These are phyloP conservation scores for Solenodon paradoxus DNA, from an alignment of 2,113 vertebrate species.

Conservation along the genomic window DNA sequence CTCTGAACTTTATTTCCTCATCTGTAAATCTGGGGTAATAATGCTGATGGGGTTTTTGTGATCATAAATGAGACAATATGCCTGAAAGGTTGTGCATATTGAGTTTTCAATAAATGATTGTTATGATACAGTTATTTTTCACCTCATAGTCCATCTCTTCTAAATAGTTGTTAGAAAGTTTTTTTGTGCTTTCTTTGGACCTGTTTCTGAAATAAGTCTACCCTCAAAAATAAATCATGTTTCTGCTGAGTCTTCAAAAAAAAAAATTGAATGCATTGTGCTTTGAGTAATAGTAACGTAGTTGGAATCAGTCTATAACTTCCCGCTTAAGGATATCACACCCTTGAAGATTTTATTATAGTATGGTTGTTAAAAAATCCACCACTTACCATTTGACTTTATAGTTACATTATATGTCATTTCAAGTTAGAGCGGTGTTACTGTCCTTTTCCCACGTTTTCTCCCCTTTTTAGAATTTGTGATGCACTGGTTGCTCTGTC, in stretches of 20 bases:
- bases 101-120: background rate
- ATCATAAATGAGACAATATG: slow-evolving; percentile 6
- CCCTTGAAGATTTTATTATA: slow-evolving; percentile 36
- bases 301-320: slow-evolving; percentile 13
- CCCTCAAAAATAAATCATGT: slow-evolving; percentile 1
- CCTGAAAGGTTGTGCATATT: background rate
- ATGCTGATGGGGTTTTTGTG: background rate
- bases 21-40: background rate
- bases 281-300: slow-evolving; percentile 7
- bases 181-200: background rate
- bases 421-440: slow-evolving; percentile 46
- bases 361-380: background rate
- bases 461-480: slow-evolving; percentile 35
- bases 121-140: background rate
- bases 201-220: slow-evolving; percentile 34
- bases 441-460: slow-evolving; percentile 16
- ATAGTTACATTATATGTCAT: slow-evolving; percentile 30
- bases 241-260: background rate
- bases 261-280: background rate
- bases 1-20: slow-evolving; percentile 46
- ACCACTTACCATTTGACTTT: slow-evolving; percentile 42
- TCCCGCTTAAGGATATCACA: background rate
- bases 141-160: background rate
- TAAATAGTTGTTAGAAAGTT: slow-evolving; percentile 28
- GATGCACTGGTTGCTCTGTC: slow-evolving; percentile 7